Percentiles rank a stretch among this genome's conserved stretches.
Conservation (phyloP, 2,113 vertebrate species). For the Thamnaconus septentrionalis region DNA sequence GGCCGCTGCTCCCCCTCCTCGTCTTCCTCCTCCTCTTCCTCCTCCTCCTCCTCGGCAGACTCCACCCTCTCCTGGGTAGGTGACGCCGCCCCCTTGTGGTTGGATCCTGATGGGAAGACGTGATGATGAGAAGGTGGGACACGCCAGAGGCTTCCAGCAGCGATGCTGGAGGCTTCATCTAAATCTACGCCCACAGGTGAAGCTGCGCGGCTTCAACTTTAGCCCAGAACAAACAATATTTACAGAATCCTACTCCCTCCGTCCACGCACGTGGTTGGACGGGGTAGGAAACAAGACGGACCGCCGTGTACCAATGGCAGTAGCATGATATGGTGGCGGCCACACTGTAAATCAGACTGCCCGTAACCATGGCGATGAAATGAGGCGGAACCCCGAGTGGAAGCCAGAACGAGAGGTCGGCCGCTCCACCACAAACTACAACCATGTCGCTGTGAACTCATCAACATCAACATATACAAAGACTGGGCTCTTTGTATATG, state of each 20-base stretch:
- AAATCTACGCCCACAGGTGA: no score
- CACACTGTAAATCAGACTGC: slow-evolving; percentile 25
- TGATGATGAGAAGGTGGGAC: slow-evolving; percentile 16
- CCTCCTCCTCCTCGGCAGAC: slow-evolving; percentile 50
- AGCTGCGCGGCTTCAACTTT: no score
- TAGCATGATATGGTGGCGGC: slow-evolving; percentile 10
- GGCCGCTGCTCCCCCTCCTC: slow-evolving; percentile 87
- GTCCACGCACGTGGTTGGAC: no score
- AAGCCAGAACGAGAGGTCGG: slow-evolving; percentile 35
- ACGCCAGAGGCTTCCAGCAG: neutral
- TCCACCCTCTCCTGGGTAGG: slow-evolving; percentile 40
- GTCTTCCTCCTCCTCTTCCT: slow-evolving; percentile 78
- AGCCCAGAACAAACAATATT: no score
- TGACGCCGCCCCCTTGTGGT: slow-evolving; percentile 39
- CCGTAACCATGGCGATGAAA: slow-evolving; percentile 63
- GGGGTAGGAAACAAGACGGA: no score
- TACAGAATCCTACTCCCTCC: neutral
- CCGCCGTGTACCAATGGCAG: no score
- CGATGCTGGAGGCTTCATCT: slow-evolving; percentile 7
- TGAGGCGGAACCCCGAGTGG: slow-evolving; percentile 42
- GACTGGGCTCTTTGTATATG: no score
- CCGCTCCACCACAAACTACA: slow-evolving; percentile 36
- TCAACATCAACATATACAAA: no score
- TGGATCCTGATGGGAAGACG: slow-evolving; percentile 48
- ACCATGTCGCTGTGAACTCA: neutral